Percentiles rank a stretch among this genome's conserved stretches.
Conservation (phyloP, 1,140 invertebrate genomes). For the Phymastichus coffea region DNA sequence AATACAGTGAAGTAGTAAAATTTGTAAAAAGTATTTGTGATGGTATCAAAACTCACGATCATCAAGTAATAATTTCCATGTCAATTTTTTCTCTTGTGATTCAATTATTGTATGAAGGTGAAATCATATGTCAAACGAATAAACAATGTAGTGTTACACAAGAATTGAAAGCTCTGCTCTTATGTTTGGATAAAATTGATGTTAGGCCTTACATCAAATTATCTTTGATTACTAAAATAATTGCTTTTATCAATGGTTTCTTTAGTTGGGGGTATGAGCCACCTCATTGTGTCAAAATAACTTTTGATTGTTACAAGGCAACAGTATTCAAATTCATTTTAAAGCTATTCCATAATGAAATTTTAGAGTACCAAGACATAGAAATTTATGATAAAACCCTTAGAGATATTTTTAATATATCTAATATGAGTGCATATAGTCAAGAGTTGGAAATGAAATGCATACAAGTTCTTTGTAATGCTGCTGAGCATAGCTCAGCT, state of each 20-base stretch:
- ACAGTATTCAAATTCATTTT: conserved; percentile 21
- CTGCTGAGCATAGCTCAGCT: conserved; percentile 2
- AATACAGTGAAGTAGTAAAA: neutral
- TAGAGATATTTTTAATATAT: neutral
- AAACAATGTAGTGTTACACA: conserved; percentile 6
- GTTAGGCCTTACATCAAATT: conserved; percentile 29
- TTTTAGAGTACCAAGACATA: conserved; percentile 5
- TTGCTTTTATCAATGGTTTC: conserved; percentile 21
- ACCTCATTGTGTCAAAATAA: conserved; percentile 5
- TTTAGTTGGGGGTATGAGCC: neutral
- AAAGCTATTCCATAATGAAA: conserved; percentile 13
- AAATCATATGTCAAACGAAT: conserved; percentile 11
- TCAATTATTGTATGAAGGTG: conserved; percentile 18
- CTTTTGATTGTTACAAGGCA: conserved; percentile 9
- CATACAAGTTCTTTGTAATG: conserved; percentile 21
- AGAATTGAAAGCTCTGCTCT: conserved; percentile 6
- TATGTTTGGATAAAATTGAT: conserved; percentile 19
- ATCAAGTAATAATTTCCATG: conserved; percentile 4
- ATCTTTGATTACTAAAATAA: conserved; percentile 7
- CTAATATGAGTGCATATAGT: too few species aligned
- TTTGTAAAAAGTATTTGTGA: conserved; percentile 8
- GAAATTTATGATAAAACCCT: conserved; percentile 5
- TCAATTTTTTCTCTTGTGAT: conserved; percentile 15
- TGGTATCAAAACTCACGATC: neutral
- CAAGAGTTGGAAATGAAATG: conserved; percentile 23